phyloP scores from a whole-genome alignment of 1,140 invertebrate genomes.

The Ruditapes philippinarum region DNA sequence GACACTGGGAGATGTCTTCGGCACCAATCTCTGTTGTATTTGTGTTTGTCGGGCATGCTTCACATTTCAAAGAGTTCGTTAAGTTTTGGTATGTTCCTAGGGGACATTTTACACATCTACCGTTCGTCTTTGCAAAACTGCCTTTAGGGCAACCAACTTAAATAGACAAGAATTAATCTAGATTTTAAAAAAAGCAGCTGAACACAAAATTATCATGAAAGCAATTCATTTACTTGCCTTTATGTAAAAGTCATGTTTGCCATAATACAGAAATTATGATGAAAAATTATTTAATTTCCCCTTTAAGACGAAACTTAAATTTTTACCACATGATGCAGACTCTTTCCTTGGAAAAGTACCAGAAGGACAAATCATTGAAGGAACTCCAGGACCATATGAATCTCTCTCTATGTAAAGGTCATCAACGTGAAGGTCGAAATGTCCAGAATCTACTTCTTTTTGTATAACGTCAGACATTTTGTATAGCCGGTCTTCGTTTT shows the following conservation, averaged over 20 bases:
- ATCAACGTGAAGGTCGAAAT: background rate
- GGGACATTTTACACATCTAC: background rate
- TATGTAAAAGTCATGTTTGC: too few species aligned
- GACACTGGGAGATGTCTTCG: conserved; percentile 20
- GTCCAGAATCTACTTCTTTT: background rate
- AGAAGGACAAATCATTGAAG: background rate
- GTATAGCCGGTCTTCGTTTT: background rate
- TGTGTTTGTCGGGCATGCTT: background rate
- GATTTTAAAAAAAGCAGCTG: too few species aligned
- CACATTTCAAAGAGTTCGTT: background rate
- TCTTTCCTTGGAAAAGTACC: background rate
- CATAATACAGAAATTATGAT: too few species aligned
- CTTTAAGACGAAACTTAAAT: too few species aligned
- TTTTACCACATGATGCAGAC: conserved; percentile 22
- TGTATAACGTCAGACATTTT: conserved; percentile 13
- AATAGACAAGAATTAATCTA: too few species aligned
- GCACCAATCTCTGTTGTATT: conserved; percentile 12
- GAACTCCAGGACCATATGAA: conserved; percentile 14
- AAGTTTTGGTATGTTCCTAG: conserved; percentile 15
- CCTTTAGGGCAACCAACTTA: conserved; percentile 34
- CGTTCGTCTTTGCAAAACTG: background rate
- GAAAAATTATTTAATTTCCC: too few species aligned
- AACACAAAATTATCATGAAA: too few species aligned
- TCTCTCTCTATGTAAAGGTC: background rate
- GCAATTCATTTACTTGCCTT: too few species aligned